Evolutionary conservation across 2,888 invertebrate genomes (phyloP), one percentile per base, ranked within the genome.

Genomic region (Ophioninae sp.): DNA sequence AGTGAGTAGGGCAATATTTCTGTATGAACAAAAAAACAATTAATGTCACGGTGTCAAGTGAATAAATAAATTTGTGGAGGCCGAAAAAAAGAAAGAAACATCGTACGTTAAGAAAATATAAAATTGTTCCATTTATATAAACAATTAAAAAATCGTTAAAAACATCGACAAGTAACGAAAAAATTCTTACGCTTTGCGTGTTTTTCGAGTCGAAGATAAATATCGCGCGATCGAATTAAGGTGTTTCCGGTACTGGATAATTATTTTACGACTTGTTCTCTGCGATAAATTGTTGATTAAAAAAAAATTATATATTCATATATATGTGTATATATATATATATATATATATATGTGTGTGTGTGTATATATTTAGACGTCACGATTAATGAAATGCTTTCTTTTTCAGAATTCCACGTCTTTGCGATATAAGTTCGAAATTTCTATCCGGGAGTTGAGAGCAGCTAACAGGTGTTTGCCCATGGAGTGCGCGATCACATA

Each of bases 381-480:
- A 69, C 69, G n/a, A 65, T 79, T 41, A 64, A 13, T 56, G 17
- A 56, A 61, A 39, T 37, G n/a, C 8, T 65, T 75, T 17, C 37
- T 75, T 39, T n/a, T 56, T 51, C 17, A 37, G 22, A 44, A 56
- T 30, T 37, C 30, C 8, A 51, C 20, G 41, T 59, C 37, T 20
- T 3, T 72, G 59, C 79, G 39, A 67, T 59, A 30, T 39, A 65
- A 44, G 41, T 37, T 67, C 56, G 9, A 22, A 9, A 61, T 58
- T 68, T 74, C 58, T 20, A 73, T 59, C 56, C 73, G 23, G 58
- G 41, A 85, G 71, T 37, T 83, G 79, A 69, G 80, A 86, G 82
- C 86, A 74, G 88, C 86, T 86, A 90, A 89, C 90, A 90, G 89
- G 89, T 90, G 89, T 88, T 87, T 87, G 86, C 89, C 81, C 89